Evolutionary conservation across 2,797 vertebrate species (phyloP), one percentile per base, ranked within the genome.

Genomic region (Odontamblyopus rebecca): DNA sequence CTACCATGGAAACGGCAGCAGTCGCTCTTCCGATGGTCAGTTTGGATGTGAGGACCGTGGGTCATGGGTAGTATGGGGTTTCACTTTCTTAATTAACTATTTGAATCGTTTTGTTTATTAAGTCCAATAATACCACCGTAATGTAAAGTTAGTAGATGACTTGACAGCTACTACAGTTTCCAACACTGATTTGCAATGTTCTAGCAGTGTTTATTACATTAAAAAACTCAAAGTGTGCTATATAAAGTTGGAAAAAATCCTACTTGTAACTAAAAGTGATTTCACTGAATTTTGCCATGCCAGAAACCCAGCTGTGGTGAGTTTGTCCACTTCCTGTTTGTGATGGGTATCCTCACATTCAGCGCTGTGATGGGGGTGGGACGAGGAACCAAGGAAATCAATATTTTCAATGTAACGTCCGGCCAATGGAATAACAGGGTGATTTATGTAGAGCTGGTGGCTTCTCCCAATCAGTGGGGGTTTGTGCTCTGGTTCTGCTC

Each of bases 321-420:
- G 82, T 87, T 89, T 85, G 86, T 82, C 85, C 91, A 89, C 91
- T 93, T 95, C 93, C 93, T 95, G 92, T 90, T 87, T 90, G 96
- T 95, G 95, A 95, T 94, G 94, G 94, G 94, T 96, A 96, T 94
- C 94, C 93, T 94, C 94, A 95, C 94, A 95, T 96, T 95, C 93
- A 95, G 91, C 89, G 90, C 83, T 85, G 95, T 93, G 67, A 78
- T 75, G 50, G 70, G 76, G 68, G 71, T 91, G 91, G 41, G 5
- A 71, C 50, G 72, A 74, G 90, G 91, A 92, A 91, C 72, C 57
- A 94, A 91, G 91, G 69, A 94, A 96, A 98, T 98, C 97, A 97
- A 98, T 98, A 98, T 92, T 96, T 95, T 94, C 93, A 96, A 95
- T 96, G 95, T 96, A 96, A 95, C 94, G 95, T 95, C 95, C 95